These are phyloP conservation scores for Rhabdomys dilectus DNA, from an alignment of 2,113 vertebrate genomes.

Conservation along the genomic window DNA sequence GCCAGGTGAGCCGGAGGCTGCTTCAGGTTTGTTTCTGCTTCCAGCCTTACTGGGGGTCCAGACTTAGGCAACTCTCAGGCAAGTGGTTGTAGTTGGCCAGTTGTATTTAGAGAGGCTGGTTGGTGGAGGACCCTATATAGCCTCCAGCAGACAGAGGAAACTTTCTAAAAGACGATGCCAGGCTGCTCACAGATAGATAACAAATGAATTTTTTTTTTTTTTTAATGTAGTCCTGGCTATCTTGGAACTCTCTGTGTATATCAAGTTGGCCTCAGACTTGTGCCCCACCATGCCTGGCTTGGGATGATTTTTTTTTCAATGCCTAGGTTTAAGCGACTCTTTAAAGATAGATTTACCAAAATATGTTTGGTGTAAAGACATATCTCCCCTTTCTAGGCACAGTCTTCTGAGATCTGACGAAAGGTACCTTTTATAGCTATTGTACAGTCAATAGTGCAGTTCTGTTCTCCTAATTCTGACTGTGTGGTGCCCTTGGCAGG, in stretches of 20 bases:
- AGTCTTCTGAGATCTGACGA: neutral
- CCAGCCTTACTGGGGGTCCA: neutral
- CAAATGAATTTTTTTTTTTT: neutral
- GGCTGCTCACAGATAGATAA: neutral
- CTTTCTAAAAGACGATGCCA: neutral
- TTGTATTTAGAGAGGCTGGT: neutral
- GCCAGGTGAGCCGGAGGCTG: neutral
- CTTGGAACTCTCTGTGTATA: neutral
- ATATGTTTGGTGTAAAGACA: neutral
- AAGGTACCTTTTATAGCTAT: neutral
- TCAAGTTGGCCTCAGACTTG: neutral
- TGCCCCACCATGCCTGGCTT: neutral
- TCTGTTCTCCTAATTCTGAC: neutral
- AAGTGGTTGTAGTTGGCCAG: neutral
- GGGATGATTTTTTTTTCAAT: no score
- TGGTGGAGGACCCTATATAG: neutral
- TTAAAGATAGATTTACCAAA: neutral
- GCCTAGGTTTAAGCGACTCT: neutral
- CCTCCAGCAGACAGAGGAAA: neutral
- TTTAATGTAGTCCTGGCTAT: neutral
- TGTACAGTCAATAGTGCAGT: neutral
- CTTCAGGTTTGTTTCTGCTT: neutral
- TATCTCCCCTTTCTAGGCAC: neutral
- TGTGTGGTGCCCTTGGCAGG: neutral
- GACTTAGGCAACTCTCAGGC: neutral